phyloP scores from a whole-genome alignment of 2,113 vertebrate species.

The Aphyosemion australe region DNA sequence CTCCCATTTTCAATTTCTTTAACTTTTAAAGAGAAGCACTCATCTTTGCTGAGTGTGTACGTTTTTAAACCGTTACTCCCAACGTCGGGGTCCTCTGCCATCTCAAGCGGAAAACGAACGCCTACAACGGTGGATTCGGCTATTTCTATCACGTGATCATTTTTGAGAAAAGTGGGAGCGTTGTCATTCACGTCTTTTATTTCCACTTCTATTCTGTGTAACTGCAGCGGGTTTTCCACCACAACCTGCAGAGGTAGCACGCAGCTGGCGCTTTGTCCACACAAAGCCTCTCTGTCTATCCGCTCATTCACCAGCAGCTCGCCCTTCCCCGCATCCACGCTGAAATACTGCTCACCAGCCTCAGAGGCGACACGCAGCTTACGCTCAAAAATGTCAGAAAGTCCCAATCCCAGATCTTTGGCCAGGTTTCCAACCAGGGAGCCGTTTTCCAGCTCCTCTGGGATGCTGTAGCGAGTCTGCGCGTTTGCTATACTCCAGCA shows the following conservation, averaged over 20 bases:
- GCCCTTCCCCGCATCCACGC: conserved; percentile 78
- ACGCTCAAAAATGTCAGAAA: conserved; percentile 57
- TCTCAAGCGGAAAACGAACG: conserved; percentile 56
- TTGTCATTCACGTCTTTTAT: conserved; percentile 85
- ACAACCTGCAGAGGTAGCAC: conserved; percentile 78
- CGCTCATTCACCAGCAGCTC: conserved; percentile 80
- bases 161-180: conserved; percentile 58
- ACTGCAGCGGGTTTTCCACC: conserved; percentile 74
- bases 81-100: conserved; percentile 65
- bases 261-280: conserved; percentile 80
- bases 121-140: conserved; percentile 59
- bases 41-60: conserved; percentile 58
- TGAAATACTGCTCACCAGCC: conserved; percentile 79
- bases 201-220: conserved; percentile 80
- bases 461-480: conserved; percentile 75
- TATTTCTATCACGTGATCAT: conserved; percentile 51
- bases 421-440: conserved; percentile 79
- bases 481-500: conserved; percentile 68
- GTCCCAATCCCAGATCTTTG: neutral
- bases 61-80: conserved; percentile 65
- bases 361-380: conserved; percentile 78
- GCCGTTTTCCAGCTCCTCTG: conserved; percentile 77
- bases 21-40: conserved; percentile 68
- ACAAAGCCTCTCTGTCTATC: conserved; percentile 85
- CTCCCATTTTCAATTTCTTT: conserved; percentile 67